phyloP scores from a whole-genome alignment of 2,888 invertebrate genomes.

The Dioctria rufipes region DNA sequence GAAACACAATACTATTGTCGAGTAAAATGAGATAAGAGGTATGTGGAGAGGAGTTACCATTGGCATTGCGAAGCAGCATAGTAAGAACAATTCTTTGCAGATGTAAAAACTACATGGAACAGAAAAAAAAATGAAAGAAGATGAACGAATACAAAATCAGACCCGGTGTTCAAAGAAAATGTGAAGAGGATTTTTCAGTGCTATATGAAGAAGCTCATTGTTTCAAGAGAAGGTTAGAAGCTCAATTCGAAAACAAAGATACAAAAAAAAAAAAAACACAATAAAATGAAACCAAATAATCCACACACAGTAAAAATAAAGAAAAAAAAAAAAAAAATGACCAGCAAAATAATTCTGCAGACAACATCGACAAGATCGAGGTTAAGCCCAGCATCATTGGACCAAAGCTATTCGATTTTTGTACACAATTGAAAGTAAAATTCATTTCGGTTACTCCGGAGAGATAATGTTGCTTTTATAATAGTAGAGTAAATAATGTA shows the following conservation, averaged over 20 bases:
- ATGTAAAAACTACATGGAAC: neutral
- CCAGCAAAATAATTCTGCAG: conserved; percentile 29
- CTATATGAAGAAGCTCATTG: conserved; percentile 53
- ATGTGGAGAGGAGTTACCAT: neutral
- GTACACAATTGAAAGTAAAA: conserved; percentile 59
- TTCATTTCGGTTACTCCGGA: conserved; percentile 54
- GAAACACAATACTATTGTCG: conserved; percentile 8
- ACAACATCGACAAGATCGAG: conserved; percentile 52
- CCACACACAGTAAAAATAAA: neutral
- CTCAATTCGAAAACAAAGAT: conserved; percentile 46
- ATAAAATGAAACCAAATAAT: neutral
- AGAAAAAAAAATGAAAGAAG: neutral
- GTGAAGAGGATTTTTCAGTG: conserved; percentile 49
- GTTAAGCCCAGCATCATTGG: conserved; percentile 25
- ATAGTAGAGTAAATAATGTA: conserved; percentile 50
- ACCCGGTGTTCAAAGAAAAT: conserved; percentile 41
- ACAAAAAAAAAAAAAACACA: conserved; percentile 2
- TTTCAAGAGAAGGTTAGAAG: conserved; percentile 48
- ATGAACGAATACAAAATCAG: conserved; percentile 2
- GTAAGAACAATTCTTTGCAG: conserved; percentile 27
- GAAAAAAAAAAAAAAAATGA: neutral
- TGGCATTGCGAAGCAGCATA: neutral
- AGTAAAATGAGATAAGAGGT: conserved; percentile 27
- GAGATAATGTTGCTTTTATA: conserved; percentile 27
- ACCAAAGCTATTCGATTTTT: conserved; percentile 51